Evolutionary conservation across 2,888 invertebrate genomes (phyloP), one percentile per base, ranked within the genome.

Genomic region (Lasioglossum malachurum): DNA sequence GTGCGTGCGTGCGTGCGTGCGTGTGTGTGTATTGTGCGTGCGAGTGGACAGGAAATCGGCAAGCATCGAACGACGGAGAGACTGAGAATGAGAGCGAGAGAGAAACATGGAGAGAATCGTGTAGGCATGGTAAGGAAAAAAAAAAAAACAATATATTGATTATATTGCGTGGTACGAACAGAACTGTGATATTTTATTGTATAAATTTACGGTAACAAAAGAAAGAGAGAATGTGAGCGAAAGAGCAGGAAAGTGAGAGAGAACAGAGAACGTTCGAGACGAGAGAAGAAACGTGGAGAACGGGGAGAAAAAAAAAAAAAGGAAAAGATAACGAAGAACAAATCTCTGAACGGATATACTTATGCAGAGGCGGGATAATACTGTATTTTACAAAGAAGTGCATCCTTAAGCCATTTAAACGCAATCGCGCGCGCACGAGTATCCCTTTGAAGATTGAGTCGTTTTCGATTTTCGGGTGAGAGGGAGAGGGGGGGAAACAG

Each of bases 171-270:
- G 95, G 95, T 95, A 94, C 94, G 95, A 95, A 95, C 95, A 95
- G 94, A 95, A 95, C 95, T 95, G 95, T 95, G 95, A 95, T 95
- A 95, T 95, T 95, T 94, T 95, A 95, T 93, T 95, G 94, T 95
- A 94, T 95, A 95, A 94, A 93, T 93, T 91, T 91, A 88, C 91
- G 91, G 89, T 84, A 86, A 88, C 88, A 90, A 81, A 88, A 89
- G 83, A 88, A 84, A 85, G 91, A 88, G 81, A 85, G 91, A 89
- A 86, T 82, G 83, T 0, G 67, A 35, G 35, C 14, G 67, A 67
- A 19, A 7, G 19, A 67, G 19, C 31, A 8, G 16, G 35, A 67
- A 87, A 82, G 82, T 7, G 35, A 31, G 14, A 35, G 19, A 19
- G 35, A 67, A 16, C 8, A 31, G 19, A 35, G 23, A 69, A 38